A percentile compares a stretch with the other conserved stretches of the same genome.
Conservation (phyloP, 1,140 invertebrate genomes). For the Caenorhabditis briggsae region DNA sequence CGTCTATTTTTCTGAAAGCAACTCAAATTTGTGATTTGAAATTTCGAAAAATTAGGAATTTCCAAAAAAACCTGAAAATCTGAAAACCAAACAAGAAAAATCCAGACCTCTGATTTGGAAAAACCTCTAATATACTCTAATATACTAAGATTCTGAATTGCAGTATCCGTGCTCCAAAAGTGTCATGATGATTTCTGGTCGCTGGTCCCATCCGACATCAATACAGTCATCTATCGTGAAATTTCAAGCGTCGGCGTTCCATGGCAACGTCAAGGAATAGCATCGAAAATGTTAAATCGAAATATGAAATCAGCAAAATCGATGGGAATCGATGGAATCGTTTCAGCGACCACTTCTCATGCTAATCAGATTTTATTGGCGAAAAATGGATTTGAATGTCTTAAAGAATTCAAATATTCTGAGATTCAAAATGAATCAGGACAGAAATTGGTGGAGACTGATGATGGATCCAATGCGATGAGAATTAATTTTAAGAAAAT, state of each 20-base stretch:
- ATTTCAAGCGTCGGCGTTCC: slow-evolving; percentile 4
- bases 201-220: background rate
- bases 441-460: background rate
- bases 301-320: background rate
- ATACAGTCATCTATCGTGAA: slow-evolving; percentile 12
- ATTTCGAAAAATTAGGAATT: too few relatives aligned
- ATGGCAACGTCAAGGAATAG: slow-evolving; percentile 37
- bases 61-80: too few relatives aligned
- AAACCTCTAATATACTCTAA: too few relatives aligned
- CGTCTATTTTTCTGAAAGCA: too few relatives aligned
- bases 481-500: slow-evolving; percentile 2
- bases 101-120: too few relatives aligned
- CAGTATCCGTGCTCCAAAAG: slow-evolving; percentile 8
- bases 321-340: background rate
- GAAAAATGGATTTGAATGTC: background rate
- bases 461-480: background rate
- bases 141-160: too few relatives aligned
- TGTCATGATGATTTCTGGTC: slow-evolving; percentile 40
- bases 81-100: too few relatives aligned
- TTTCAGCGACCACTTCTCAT: background rate
- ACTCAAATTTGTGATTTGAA: too few relatives aligned
- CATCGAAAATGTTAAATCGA: background rate
- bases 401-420: background rate
- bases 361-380: background rate
- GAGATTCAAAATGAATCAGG: background rate